Conservation (phyloP, 2,113 vertebrate genomes). For the Neodontobutis hainanensis region DNA sequence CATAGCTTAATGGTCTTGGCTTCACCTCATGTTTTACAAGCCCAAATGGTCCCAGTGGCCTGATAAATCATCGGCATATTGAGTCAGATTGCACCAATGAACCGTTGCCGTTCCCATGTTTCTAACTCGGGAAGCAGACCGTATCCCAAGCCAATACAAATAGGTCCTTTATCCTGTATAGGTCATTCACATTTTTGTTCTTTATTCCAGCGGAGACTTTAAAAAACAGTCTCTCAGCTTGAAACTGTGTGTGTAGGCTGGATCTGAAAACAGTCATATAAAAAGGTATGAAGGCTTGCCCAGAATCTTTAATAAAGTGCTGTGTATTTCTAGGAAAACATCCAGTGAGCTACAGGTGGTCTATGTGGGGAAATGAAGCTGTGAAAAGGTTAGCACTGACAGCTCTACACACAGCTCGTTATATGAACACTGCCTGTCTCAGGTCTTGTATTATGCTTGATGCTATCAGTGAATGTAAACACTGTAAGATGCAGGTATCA, state of each 20-base stretch:
- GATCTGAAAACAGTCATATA: conserved; percentile 11
- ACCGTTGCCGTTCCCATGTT: conserved; percentile 73
- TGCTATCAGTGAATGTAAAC: conserved; percentile 49
- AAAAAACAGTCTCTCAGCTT: conserved; percentile 7
- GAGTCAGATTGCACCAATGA: conserved; percentile 73
- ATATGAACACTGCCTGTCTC: conserved; percentile 47
- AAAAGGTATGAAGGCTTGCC: conserved; percentile 20
- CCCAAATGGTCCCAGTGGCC: conserved; percentile 70
- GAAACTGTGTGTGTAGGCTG: conserved; percentile 20
- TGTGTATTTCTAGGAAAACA: conserved; percentile 47
- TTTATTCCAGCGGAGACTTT: background rate
- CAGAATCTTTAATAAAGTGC: conserved; percentile 47
- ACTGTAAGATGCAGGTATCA: conserved; percentile 25
- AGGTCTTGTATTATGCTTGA: conserved; percentile 40
- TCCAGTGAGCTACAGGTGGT: conserved; percentile 56
- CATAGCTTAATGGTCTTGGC: conserved; percentile 76
- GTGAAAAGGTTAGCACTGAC: conserved; percentile 72
- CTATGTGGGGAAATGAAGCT: conserved; percentile 45
- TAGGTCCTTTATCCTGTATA: conserved; percentile 43
- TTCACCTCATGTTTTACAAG: conserved; percentile 79
- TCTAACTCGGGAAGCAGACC: conserved; percentile 54
- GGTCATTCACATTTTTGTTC: conserved; percentile 25
- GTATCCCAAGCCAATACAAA: conserved; percentile 66
- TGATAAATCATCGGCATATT: conserved; percentile 73
- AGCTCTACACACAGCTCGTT: conserved; percentile 56